Percentiles rank a stretch among this genome's conserved stretches.
Evolutionary conservation across 2,797 vertebrate genomes (phyloP).

Genomic region (Sardinella longiceps): DNA sequence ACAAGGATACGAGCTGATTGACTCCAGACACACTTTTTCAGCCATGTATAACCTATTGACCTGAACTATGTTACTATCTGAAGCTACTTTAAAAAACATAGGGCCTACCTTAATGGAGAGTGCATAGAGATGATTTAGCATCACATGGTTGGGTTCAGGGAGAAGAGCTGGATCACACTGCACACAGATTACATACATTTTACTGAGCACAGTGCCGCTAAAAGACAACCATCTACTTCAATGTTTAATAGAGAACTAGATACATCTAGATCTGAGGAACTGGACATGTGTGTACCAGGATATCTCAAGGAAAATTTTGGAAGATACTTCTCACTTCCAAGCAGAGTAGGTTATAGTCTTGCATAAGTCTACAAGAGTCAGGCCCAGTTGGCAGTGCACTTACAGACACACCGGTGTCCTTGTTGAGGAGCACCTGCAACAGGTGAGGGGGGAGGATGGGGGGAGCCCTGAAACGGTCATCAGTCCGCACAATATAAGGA

Average conservation of each 20-base stretch:
- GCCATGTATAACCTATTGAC: neutral
- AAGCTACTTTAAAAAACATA: neutral
- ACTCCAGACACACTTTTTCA: no score
- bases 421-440: constrained; percentile 97
- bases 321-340: neutral
- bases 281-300: neutral
- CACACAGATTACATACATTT: neutral
- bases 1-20: no score
- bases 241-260: neutral
- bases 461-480: constrained; percentile 87
- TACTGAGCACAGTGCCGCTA: constrained; percentile 21
- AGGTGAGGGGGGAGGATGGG: constrained; percentile 95
- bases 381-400: constrained; percentile 62
- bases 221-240: constrained; percentile 1
- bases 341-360: neutral
- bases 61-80: neutral
- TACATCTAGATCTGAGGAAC: neutral
- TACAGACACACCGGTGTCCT: constrained; percentile 95
- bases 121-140: constrained; percentile 96
- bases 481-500: constrained; percentile 82
- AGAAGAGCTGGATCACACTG: constrained; percentile 96
- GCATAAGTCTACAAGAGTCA: neutral
- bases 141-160: constrained; percentile 97
- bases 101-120: constrained; percentile 97
- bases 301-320: no score